Evolutionary conservation across 2,888 invertebrate genomes (phyloP).

Genomic region (Spisula subtruncata): DNA sequence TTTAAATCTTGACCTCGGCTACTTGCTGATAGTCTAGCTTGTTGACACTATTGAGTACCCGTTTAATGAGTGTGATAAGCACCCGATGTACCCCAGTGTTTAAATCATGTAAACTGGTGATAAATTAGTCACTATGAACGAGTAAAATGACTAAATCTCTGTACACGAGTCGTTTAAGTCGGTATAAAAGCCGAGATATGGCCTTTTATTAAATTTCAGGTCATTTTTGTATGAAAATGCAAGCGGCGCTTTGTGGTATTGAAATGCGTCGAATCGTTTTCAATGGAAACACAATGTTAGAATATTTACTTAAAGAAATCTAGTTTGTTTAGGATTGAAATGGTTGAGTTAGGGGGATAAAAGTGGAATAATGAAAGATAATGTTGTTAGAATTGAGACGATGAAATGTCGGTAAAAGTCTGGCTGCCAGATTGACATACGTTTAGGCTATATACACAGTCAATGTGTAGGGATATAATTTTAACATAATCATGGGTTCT

Average conservation of each 20-base stretch:
- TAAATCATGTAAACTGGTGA: slow-evolving; percentile 26
- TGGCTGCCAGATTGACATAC: slow-evolving; percentile 12
- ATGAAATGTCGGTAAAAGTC: slow-evolving; percentile 28
- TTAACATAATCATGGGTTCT: too few species aligned
- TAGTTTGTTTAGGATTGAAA: slow-evolving; percentile 60
- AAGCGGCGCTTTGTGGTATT: slow-evolving; percentile 10
- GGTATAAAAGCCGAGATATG: slow-evolving; percentile 28
- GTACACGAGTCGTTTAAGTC: slow-evolving; percentile 11
- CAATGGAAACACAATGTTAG: slow-evolving; percentile 34
- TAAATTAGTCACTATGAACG: slow-evolving; percentile 32
- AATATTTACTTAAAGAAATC: slow-evolving; percentile 42
- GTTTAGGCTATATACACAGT: neutral
- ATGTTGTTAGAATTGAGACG: slow-evolving; percentile 53
- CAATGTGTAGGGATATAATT: neutral
- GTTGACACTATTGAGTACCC: slow-evolving; percentile 28
- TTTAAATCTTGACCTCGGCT: slow-evolving; percentile 1
- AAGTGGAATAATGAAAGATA: slow-evolving; percentile 52
- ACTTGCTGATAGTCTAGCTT: neutral
- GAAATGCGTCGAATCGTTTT: slow-evolving; percentile 25
- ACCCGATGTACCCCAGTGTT: neutral
- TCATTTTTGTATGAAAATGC: slow-evolving; percentile 42
- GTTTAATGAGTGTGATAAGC: slow-evolving; percentile 11
- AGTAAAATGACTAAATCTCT: slow-evolving; percentile 38
- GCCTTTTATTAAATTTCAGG: slow-evolving; percentile 40
- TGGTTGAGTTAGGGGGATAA: slow-evolving; percentile 48